phyloP scores from a whole-genome alignment of 1,140 invertebrate species.

The Drosophila santomea region DNA sequence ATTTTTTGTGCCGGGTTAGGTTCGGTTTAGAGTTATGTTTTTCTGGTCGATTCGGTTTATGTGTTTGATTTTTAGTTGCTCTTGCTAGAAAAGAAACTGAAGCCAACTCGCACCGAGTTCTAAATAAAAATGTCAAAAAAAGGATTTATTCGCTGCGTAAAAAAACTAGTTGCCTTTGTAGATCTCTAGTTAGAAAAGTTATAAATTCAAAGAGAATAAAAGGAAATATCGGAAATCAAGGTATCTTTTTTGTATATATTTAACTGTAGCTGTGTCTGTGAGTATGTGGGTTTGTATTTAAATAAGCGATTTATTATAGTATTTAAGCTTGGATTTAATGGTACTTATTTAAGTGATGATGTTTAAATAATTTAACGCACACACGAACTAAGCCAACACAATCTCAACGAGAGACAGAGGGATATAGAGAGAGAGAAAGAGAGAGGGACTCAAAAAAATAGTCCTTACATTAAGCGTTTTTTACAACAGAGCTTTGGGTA shows the following conservation, averaged over 20 bases:
- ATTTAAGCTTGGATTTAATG: conserved; percentile 58
- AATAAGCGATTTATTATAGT: conserved; percentile 60
- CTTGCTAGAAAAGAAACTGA: conserved; percentile 61
- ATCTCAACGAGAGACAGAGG: conserved; percentile 15
- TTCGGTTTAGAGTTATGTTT: conserved; percentile 53
- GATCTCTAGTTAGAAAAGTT: conserved; percentile 52
- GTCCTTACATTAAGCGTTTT: conserved; percentile 17
- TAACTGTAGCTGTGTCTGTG: conserved; percentile 48
- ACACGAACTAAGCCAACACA: conserved; percentile 77
- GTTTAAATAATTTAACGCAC: conserved; percentile 85
- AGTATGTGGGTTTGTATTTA: conserved; percentile 53
- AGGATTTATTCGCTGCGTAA: conserved; percentile 25
- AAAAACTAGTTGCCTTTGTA: conserved; percentile 41
- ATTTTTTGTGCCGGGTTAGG: conserved; percentile 29
- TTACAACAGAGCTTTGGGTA: conserved; percentile 33
- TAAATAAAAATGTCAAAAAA: conserved; percentile 60
- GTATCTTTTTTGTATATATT: conserved; percentile 31
- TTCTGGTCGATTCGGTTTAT: conserved; percentile 55
- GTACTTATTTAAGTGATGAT: conserved; percentile 58
- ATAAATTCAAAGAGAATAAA: conserved; percentile 66
- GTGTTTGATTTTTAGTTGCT: conserved; percentile 75
- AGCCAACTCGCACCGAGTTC: conserved; percentile 50
- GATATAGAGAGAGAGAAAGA: background rate
- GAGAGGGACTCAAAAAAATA: conserved; percentile 4
- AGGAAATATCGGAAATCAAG: conserved; percentile 60